A percentile compares a stretch with the other conserved stretches of the same genome.
These are phyloP conservation scores for Spilosoma lubricipeda DNA, from an alignment of 2,888 invertebrate species.

Conservation along the genomic window DNA sequence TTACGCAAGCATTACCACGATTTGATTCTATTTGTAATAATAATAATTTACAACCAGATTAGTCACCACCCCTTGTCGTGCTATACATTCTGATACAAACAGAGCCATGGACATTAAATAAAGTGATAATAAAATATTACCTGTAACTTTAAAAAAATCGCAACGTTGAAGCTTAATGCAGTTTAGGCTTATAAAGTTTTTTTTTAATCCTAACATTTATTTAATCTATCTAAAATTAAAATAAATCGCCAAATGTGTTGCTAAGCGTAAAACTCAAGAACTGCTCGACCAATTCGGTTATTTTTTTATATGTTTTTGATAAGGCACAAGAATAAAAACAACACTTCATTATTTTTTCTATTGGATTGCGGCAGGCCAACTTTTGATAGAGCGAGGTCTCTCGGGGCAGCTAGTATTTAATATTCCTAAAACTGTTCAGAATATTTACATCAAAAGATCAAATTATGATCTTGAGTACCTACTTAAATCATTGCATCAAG, in stretches of 20 bases:
- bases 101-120: neutral
- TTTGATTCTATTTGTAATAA: constrained; percentile 5
- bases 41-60: neutral
- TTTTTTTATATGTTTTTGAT: too few species aligned
- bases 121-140: neutral
- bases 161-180: neutral
- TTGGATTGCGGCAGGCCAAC: too few species aligned
- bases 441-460: neutral
- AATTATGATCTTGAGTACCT: neutral
- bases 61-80: neutral
- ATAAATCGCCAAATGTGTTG: too few species aligned
- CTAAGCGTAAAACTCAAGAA: too few species aligned
- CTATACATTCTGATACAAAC: neutral
- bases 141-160: neutral
- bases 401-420: neutral
- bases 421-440: neutral
- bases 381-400: too few species aligned
- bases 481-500: neutral
- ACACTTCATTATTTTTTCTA: too few species aligned
- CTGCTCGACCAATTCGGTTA: too few species aligned
- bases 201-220: neutral
- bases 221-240: neutral
- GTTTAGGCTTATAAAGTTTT: too few species aligned
- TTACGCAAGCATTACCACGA: constrained; percentile 35
- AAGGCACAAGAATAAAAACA: too few species aligned